phyloP scores from a whole-genome alignment of 2,797 vertebrate species.

The Onychomys leucogaster region DNA sequence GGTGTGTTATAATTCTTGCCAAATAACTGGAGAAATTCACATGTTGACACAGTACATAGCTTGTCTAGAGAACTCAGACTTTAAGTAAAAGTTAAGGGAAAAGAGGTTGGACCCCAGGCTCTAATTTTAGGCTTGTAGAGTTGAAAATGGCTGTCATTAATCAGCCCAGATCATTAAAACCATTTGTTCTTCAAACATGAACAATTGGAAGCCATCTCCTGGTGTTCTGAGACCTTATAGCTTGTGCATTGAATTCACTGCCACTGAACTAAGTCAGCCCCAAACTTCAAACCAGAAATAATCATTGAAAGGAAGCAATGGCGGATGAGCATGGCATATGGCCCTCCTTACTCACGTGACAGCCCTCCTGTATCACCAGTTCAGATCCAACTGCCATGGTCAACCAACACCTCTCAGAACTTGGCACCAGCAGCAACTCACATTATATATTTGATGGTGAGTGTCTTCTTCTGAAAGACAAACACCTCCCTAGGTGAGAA shows the following conservation, averaged over 20 bases:
- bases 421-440: background rate
- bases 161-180: conserved; percentile 30
- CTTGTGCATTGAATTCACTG: conserved; percentile 84
- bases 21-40: conserved; percentile 41
- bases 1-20: conserved; percentile 11
- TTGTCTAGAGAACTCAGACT: conserved; percentile 14
- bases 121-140: background rate
- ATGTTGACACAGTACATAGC: background rate
- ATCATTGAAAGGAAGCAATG: conserved; percentile 1
- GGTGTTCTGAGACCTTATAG: conserved; percentile 84
- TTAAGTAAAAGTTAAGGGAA: conserved; percentile 29
- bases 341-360: background rate
- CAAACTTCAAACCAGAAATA: conserved; percentile 32
- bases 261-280: conserved; percentile 72
- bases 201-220: conserved; percentile 81
- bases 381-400: background rate
- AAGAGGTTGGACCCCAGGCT: background rate
- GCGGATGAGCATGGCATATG: background rate
- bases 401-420: background rate
- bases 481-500: background rate
- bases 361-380: background rate
- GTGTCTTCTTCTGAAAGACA: background rate
- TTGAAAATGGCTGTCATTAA: conserved; percentile 49
- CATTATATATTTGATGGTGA: background rate
- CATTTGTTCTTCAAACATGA: background rate